Evolutionary conservation across 2,888 invertebrate species (phyloP), one percentile per base, ranked within the genome.

Genomic region (Orthonychiurus folsomi): DNA sequence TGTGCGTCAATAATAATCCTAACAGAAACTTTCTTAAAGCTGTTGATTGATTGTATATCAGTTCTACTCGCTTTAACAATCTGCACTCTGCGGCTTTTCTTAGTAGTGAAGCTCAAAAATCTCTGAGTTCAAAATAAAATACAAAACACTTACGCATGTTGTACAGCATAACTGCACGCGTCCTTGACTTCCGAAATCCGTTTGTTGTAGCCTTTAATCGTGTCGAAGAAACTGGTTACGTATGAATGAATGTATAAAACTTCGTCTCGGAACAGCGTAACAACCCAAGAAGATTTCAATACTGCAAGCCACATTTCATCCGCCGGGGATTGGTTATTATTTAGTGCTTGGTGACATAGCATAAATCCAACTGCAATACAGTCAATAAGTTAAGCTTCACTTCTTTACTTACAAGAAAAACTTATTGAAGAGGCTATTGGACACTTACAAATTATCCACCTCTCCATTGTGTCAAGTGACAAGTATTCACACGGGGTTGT

Each of bases 401-500:
- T 18, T 9, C 9, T 56, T 56, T 9, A 56, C 2, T 54, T 60
- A n/a, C n/a, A n/a, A n/a, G n/a, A n/a, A n/a, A n/a, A n/a, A n/a
- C n/a, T n/a, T n/a, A n/a, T n/a, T n/a, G n/a, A n/a, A n/a, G n/a
- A n/a, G n/a, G n/a, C n/a, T n/a, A 55, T 3, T 15, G 18, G 18
- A 1, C 1, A 77, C 81, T 79, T 75, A 83, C 83, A 89, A 72
- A 97, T 89, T 26, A 99, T 88, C 95, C 96, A 99, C 74, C 93
- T 85, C 76, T 99, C 99, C 82, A 99, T 87, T 50, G 85, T 84
- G 75, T 99, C 97, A 64, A 97, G 79, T 1, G 97, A 95, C 58
- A 99, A 79, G 78, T 91, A 97, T 80, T 99, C 99, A 78, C 96
- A 97, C 1, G 96, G 95, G 84, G 96, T 93, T 24, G 89, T 91